Evolutionary conservation across 1,140 invertebrate genomes (phyloP), one percentile per base, ranked within the genome.

Genomic region (Tyrophagus putrescentiae): DNA sequence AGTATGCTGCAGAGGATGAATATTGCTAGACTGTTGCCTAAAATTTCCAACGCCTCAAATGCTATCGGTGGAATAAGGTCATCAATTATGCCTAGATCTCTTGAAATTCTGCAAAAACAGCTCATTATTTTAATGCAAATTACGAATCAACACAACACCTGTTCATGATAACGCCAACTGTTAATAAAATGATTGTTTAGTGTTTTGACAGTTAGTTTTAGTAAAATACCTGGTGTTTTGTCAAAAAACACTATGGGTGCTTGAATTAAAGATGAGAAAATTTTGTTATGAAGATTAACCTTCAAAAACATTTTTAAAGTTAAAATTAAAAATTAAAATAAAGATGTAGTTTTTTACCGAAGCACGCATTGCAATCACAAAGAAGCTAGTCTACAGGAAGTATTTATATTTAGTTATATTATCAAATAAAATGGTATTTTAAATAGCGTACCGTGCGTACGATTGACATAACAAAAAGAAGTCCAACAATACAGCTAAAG

Each of bases 191-290:
- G n/a, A n/a, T n/a, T n/a, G n/a, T n/a, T n/a, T n/a, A n/a, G n/a
- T n/a, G n/a, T n/a, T n/a, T n/a, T n/a, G n/a, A n/a, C n/a, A n/a
- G n/a, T n/a, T n/a, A n/a, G n/a, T n/a, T n/a, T n/a, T n/a, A n/a
- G n/a, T n/a, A n/a, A n/a, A n/a, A n/a, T n/a, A n/a, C n/a, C n/a
- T 2, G 85, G 82, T 70, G 93, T 92, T 11, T 80, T 82, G 64
- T 90, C 88, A 71, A 94, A 95, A 72, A 94, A 94, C 7, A 78
- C 75, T 78, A 92, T 89, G 0, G 83, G 85, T 0, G 85, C 82
- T 9, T 82, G 76, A 27, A 88, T 79, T 1, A 95, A 79, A 44
- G 81, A 82, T 5, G 73, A 71, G 67, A 93, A 93, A 82, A 94
- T 90, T 11, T 70, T 74, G 67, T 92, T 84, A 67, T 95, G 90